Percentiles rank a stretch among this genome's conserved stretches.
Evolutionary conservation across 2,888 invertebrate species (phyloP).

Genomic region (Zygaena filipendulae): DNA sequence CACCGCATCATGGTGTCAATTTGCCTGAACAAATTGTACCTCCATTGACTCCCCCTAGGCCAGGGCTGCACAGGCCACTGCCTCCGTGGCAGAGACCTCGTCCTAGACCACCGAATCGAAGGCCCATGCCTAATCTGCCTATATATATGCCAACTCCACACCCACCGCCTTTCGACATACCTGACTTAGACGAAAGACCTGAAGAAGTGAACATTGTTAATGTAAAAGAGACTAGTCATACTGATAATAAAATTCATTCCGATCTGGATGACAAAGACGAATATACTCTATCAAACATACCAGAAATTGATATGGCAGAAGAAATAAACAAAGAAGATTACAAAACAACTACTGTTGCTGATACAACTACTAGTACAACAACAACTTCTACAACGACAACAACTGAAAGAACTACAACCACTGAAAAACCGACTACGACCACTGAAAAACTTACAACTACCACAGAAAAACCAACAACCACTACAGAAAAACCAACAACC

Average conservation of each 20-base stretch:
- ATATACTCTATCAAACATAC: constrained; percentile 22
- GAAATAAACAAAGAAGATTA: constrained; percentile 29
- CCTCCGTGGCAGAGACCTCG: constrained; percentile 76
- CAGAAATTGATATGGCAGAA: constrained; percentile 30
- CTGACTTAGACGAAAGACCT: constrained; percentile 34
- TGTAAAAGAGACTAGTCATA: constrained; percentile 47
- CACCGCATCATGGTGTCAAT: constrained; percentile 75
- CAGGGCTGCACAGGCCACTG: constrained; percentile 69
- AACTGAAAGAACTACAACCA: constrained; percentile 19
- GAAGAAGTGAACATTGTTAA: constrained; percentile 33
- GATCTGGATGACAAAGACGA: constrained; percentile 25
- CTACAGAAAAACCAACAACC: constrained; percentile 16
- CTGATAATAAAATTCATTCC: constrained; percentile 41
- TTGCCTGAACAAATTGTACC: constrained; percentile 81
- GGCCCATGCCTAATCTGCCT: constrained; percentile 66
- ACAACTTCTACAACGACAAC: constrained; percentile 29
- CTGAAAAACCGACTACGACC: constrained; percentile 20
- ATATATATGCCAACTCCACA: constrained; percentile 72
- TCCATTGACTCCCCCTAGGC: constrained; percentile 61
- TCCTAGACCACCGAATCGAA: constrained; percentile 62
- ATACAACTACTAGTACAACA: constrained; percentile 25
- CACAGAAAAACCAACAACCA: constrained; percentile 16
- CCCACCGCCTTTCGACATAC: constrained; percentile 44
- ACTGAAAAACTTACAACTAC: constrained; percentile 20
- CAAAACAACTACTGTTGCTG: constrained; percentile 26